Base-by-base conservation (phyloP, 2,113 vertebrate genomes). In the Dromas ardeola region DNA sequence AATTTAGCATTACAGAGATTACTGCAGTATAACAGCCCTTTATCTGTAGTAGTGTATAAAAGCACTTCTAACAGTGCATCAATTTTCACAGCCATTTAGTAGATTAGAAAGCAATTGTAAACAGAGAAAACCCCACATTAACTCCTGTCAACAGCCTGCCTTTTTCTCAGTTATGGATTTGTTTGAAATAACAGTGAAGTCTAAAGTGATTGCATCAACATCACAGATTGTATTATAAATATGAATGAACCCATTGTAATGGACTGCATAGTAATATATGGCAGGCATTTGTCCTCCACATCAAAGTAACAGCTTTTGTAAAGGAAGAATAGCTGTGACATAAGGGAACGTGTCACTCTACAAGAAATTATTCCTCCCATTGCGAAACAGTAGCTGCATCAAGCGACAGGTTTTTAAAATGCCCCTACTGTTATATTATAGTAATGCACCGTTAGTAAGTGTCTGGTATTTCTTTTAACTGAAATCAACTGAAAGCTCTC, bases 41-140 rank as follows among this genome's bases (percentile, higher is more conserved):
- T 97, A 97, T 98, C 98, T 97, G 89, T 94, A 93, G 91, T 90
- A 88, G 95, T 97, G 93, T 97, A 98, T 97, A 96, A 98, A 98
- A 98, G 96, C 97, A 96, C 97, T 98, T 93, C 93, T 97, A 98
- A 98, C 95, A 95, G 94, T 97, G 98, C 98, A 97, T 98, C 98
- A 98, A 97, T 98, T 98, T 98, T 98, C 98, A 98, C 96, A 98
- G 98, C 97, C 97, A 97, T 98, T 98, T 98, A 98, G 98, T 98
- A 98, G 98, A 98, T 98, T 98, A 98, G 98, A 98, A 98, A 98
- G 98, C 98, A 98, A 98, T 98, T 98, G 98, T 98, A 98, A 98
- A 97, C 98, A 97, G 97, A 87, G 94, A 98, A 97, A 98, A 98
- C 97, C 97, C 97, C 94, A 94, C 98, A 98, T 98, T 98, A 98